Conservation (phyloP, 2,797 vertebrate genomes). For the Anniella stebbinsi region DNA sequence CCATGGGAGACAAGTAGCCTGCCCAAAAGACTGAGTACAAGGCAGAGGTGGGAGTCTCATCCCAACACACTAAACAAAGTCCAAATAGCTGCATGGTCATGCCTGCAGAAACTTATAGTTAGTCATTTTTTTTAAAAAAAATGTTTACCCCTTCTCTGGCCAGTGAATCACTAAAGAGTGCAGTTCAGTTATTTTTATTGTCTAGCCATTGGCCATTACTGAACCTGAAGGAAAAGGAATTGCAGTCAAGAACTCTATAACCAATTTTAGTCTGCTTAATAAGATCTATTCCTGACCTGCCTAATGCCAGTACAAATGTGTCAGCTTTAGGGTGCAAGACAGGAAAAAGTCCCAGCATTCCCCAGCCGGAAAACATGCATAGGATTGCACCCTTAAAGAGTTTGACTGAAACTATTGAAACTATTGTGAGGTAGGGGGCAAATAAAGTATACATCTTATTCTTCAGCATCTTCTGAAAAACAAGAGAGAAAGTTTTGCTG, state of each 20-base stretch:
- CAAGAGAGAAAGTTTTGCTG: not conserved
- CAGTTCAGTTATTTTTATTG: not conserved
- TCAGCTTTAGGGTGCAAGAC: too few species aligned
- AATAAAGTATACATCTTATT: not conserved
- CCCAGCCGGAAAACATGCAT: too few species aligned
- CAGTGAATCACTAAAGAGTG: not conserved
- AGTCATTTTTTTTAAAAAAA: not conserved
- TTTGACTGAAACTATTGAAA: not conserved
- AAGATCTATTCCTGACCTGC: not conserved
- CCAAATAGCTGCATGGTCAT: not conserved
- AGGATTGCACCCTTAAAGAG: too few species aligned
- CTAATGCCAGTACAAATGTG: not conserved
- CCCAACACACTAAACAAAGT: too few species aligned
- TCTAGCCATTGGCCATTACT: not conserved
- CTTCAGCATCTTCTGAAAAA: constrained; percentile 8
- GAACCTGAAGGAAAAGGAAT: too few species aligned
- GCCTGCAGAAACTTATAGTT: not conserved
- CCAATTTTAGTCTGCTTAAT: not conserved
- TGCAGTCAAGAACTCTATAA: not conserved
- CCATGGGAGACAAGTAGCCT: too few species aligned
- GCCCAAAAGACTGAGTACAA: too few species aligned
- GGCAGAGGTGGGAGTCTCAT: too few species aligned
- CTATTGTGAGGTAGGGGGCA: not conserved
- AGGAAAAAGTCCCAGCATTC: too few species aligned
- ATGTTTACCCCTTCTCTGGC: constrained; percentile 65